Evolutionary conservation across 1,140 invertebrate species (phyloP), one percentile per base, ranked within the genome.

Genomic region (Schlechtendalia chinensis): DNA sequence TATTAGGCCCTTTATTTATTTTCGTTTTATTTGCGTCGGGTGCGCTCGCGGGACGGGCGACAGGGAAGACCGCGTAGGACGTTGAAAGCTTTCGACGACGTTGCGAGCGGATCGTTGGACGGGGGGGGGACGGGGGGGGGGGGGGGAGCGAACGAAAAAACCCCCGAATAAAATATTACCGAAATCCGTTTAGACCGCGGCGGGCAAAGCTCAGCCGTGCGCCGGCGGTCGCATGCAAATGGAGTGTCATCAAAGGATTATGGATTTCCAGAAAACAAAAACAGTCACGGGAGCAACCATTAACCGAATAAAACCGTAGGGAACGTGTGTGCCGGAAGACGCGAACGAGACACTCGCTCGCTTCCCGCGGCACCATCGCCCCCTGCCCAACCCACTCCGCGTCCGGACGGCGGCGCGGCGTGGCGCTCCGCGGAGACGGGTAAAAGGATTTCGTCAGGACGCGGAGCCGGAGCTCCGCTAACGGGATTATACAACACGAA

Each of bases 401-500:
- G n/a, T n/a, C n/a, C n/a, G n/a, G n/a, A n/a, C n/a, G n/a, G n/a
- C n/a, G n/a, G n/a, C n/a, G n/a, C n/a, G n/a, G n/a, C n/a, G 17
- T 16, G 10, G 32, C 19, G 59, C 45, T 47, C 56, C 16, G 74
- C 12, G 11, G 12, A 29, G 53, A 32, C 32, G 72, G 59, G 58
- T 79, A 79, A 79, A 79, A 79, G 75, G 75, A 79, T 79, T 79
- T 59, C 22, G 12, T 39, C 58, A 50, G 39, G 54, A 22, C 74
- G 74, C 11, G 56, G 12, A 47, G 22, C 39, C 82, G 81, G 81
- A 82, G 82, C 81, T 80, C 81, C 53, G 61, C 81, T 83, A 83
- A 83, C 82, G 81, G 83, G 83, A 83, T 83, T 83, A 83, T 83
- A 81, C 83, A 83, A 82, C 81, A 83, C 82, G 83, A 83, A 83